These are phyloP conservation scores for Morone chrysops DNA, from an alignment of 2,113 vertebrate species.

Conservation along the genomic window DNA sequence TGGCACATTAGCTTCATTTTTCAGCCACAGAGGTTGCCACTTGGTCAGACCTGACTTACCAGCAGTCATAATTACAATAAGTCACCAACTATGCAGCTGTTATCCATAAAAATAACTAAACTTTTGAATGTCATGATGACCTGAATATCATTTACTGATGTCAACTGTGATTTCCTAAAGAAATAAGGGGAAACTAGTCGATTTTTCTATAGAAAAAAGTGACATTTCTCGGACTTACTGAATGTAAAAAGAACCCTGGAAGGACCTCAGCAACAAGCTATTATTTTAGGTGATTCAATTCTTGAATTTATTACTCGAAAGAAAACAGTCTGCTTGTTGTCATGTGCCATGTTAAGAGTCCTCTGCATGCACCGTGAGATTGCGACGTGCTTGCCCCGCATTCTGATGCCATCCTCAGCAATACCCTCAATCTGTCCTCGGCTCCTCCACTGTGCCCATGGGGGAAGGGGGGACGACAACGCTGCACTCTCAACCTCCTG, in stretches of 20 bases:
- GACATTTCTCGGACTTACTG: too few relatives aligned
- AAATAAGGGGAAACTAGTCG: too few relatives aligned
- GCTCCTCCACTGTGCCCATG: slow-evolving; percentile 17
- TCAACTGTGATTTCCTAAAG: too few relatives aligned
- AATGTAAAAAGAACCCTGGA: too few relatives aligned
- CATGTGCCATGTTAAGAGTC: not conserved
- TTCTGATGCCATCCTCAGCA: not conserved
- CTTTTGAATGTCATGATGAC: too few relatives aligned
- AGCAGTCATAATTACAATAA: too few relatives aligned
- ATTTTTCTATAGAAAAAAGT: slow-evolving; percentile 2
- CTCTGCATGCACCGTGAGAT: slow-evolving; percentile 10
- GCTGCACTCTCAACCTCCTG: slow-evolving; percentile 22
- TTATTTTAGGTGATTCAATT: not conserved
- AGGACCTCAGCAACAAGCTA: not conserved
- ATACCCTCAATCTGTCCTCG: slow-evolving; percentile 33
- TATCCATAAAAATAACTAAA: too few relatives aligned
- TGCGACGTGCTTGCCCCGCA: not conserved
- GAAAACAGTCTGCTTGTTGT: not conserved
- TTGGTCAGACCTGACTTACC: too few relatives aligned
- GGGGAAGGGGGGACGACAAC: not conserved
- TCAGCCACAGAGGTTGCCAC: too few relatives aligned
- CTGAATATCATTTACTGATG: too few relatives aligned
- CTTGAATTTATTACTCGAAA: not conserved
- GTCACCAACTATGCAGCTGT: too few relatives aligned
- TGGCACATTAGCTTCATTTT: too few relatives aligned